These are phyloP conservation scores for Drosophila sulfurigaster DNA, from an alignment of 1,140 invertebrate species.

Conservation along the genomic window DNA sequence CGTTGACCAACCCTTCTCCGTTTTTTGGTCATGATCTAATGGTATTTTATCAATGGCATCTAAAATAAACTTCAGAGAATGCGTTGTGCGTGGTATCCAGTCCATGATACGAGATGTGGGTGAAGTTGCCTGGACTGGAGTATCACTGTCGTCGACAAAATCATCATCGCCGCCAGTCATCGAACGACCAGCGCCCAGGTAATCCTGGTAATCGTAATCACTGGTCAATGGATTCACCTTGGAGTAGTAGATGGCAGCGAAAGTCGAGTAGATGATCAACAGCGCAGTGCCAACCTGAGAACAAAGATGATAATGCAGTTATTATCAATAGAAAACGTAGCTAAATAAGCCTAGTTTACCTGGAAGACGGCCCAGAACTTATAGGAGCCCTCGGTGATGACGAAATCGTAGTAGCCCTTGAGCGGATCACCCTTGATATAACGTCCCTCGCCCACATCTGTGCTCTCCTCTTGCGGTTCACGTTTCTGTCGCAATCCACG, in stretches of 20 bases:
- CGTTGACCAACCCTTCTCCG: slow-evolving; percentile 58
- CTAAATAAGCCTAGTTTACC: slow-evolving; percentile 84
- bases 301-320: neutral
- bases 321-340: neutral
- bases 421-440: slow-evolving; percentile 88
- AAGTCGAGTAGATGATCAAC: slow-evolving; percentile 92
- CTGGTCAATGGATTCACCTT: slow-evolving; percentile 92
- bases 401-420: slow-evolving; percentile 92
- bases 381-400: slow-evolving; percentile 93
- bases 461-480: slow-evolving; percentile 31
- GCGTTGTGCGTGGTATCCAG: slow-evolving; percentile 69
- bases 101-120: slow-evolving; percentile 57
- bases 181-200: slow-evolving; percentile 86
- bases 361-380: slow-evolving; percentile 95
- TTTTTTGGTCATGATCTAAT: slow-evolving; percentile 53
- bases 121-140: slow-evolving; percentile 20
- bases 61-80: slow-evolving; percentile 78
- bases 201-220: slow-evolving; percentile 91
- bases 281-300: slow-evolving; percentile 90
- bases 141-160: slow-evolving; percentile 73
- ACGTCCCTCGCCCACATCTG: slow-evolving; percentile 74
- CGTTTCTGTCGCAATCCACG: slow-evolving; percentile 65
- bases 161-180: slow-evolving; percentile 85
- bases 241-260: slow-evolving; percentile 93
- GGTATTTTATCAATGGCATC: slow-evolving; percentile 83